These are phyloP conservation scores for Cetonia aurata DNA, from an alignment of 2,888 invertebrate genomes.

Conservation along the genomic window DNA sequence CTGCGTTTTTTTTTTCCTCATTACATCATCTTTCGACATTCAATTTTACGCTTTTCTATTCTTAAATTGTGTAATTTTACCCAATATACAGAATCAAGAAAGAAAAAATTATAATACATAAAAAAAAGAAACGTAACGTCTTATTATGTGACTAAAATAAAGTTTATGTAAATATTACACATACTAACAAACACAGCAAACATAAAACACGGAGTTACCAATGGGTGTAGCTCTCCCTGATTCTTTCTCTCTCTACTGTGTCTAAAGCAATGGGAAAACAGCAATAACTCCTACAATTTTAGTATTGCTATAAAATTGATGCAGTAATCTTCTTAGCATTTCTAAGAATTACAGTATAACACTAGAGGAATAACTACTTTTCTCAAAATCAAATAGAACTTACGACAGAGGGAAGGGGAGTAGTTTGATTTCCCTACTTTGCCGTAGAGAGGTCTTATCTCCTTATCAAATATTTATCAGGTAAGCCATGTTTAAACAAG, in stretches of 20 bases:
- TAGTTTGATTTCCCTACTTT: background rate
- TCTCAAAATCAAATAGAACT: background rate
- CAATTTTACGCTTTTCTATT: no score
- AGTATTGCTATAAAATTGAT: conserved; percentile 12
- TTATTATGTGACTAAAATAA: background rate
- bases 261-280: conserved; percentile 6
- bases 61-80: no score
- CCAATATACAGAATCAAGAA: no score
- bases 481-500: conserved; percentile 39
- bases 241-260: conserved; percentile 8
- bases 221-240: conserved; percentile 5
- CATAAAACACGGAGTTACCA: conserved; percentile 23
- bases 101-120: no score
- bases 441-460: conserved; percentile 4
- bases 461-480: conserved; percentile 40
- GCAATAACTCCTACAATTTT: background rate
- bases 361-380: conserved; percentile 1
- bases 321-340: conserved; percentile 5
- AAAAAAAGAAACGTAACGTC: no score
- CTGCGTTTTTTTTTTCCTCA: no score
- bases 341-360: conserved; percentile 23
- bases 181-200: conserved; percentile 30
- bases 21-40: no score
- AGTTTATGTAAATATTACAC: conserved; percentile 24
- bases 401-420: conserved; percentile 4